A percentile compares a stretch with the other conserved stretches of the same genome.
Conservation (phyloP, 2,888 invertebrate genomes). For the Pharmacophagus antenor region DNA sequence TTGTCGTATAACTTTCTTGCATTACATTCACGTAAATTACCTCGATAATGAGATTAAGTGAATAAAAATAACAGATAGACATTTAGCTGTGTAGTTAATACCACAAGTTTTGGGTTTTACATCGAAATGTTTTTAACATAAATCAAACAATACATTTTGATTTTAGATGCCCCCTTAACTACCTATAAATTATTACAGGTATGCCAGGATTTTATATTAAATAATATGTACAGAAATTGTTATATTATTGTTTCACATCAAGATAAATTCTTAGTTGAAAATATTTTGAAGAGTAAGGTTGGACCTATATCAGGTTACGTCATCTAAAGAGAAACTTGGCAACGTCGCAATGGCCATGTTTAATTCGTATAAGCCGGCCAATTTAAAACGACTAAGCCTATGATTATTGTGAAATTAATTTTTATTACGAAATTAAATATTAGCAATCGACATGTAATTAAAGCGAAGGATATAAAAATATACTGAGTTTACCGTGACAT, state of each 20-base stretch:
- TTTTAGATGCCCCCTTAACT: too few species aligned
- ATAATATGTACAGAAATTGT: too few species aligned
- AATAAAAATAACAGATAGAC: background rate
- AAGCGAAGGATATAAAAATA: constrained; percentile 1
- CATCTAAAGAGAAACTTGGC: constrained; percentile 40
- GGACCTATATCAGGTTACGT: constrained; percentile 35
- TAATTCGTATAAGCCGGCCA: constrained; percentile 52
- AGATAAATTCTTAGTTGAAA: constrained; percentile 31
- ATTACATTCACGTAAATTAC: background rate
- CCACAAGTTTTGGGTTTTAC: background rate
- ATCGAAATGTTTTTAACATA: background rate
- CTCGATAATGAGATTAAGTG: background rate
- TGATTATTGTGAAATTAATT: background rate
- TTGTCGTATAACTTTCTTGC: background rate
- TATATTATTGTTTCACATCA: constrained; percentile 2
- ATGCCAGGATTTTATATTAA: too few species aligned
- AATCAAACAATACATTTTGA: too few species aligned
- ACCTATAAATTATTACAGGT: too few species aligned
- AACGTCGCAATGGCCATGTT: constrained; percentile 54
- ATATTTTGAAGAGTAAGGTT: constrained; percentile 27
- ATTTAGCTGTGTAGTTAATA: background rate
- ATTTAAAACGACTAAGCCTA: constrained; percentile 40
- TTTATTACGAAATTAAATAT: background rate
- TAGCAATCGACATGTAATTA: constrained; percentile 1
- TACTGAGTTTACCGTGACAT: background rate